Base-by-base conservation (phyloP, 1,140 invertebrate genomes). In the Sycophaga agraensis region DNA sequence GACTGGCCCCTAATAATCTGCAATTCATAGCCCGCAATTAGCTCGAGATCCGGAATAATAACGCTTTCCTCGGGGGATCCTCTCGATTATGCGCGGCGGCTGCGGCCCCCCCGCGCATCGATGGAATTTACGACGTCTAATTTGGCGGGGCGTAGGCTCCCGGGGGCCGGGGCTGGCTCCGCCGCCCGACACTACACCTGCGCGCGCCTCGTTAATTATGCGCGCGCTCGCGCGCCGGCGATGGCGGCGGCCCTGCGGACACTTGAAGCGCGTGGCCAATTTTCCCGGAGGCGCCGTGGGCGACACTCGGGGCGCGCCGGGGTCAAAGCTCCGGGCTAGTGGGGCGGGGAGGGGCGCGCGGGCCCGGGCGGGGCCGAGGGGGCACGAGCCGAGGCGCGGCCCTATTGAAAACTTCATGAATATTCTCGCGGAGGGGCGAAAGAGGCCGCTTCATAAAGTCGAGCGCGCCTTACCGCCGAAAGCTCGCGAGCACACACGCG, bases 381-480 rank as follows among this genome's bases (percentile, higher is more conserved):
- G 35, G n/a, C 42, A 9, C 9, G 12, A 16, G 1, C 12, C 34
- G 17, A n/a, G n/a, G 28, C 5, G 4, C 9, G 11, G 9, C n/a
- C 37, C 48, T 45, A 58, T 58, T 58, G 56, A 58, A 49, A 58
- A 58, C 45, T 58, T 58, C 45, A 58, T 58, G 56, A 58, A 58
- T 58, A 58, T 58, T 58, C 45, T n/a, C 34, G 14, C 9, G 22
- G 34, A n/a, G 19, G 16, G 43, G 28, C 11, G 17, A 19, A 39
- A 22, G 43, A 46, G 31, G 40, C 53, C 31, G 24, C 24, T 43
- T 42, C 42, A 55, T 45, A n/a, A n/a, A n/a, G n/a, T n/a, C n/a
- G n/a, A n/a, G n/a, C n/a, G n/a, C n/a, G n/a, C n/a, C n/a, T n/a
- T n/a, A n/a, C n/a, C n/a, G n/a, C n/a, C n/a, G n/a, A n/a, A n/a